phyloP scores from a whole-genome alignment of 2,888 invertebrate species.

The Drosophila yooni region DNA sequence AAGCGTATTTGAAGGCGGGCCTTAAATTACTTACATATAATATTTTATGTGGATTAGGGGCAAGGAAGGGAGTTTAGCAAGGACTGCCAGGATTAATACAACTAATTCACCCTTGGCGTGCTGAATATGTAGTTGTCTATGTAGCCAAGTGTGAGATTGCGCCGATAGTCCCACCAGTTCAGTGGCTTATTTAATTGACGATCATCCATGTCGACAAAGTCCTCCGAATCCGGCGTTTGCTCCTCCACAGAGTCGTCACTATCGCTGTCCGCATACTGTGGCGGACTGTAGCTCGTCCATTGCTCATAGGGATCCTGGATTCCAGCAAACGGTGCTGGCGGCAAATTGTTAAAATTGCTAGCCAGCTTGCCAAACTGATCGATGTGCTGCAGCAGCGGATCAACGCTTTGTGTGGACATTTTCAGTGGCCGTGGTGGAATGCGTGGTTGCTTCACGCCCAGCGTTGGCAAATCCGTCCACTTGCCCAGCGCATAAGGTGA shows the following conservation, averaged over 20 bases:
- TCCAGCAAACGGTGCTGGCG: conserved; percentile 59
- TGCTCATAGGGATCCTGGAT: conserved; percentile 76
- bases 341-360: conserved; percentile 82
- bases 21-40: neutral
- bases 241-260: conserved; percentile 70
- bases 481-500: conserved; percentile 88
- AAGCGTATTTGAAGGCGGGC: neutral
- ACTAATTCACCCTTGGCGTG: conserved; percentile 70
- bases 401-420: conserved; percentile 57
- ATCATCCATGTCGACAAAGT: conserved; percentile 41
- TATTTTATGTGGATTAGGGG: conserved; percentile 36
- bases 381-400: conserved; percentile 79
- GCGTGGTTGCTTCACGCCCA: conserved; percentile 66
- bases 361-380: conserved; percentile 84
- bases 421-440: conserved; percentile 33
- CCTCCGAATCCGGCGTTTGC: conserved; percentile 47
- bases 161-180: conserved; percentile 77
- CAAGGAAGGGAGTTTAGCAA: conserved; percentile 60
- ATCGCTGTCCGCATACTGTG: conserved; percentile 42
- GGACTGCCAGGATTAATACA: neutral
- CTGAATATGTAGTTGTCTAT: conserved; percentile 81
- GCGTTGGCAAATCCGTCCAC: conserved; percentile 85
- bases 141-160: conserved; percentile 79
- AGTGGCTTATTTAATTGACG: conserved; percentile 28
- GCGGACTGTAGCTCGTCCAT: conserved; percentile 81